Evolutionary conservation across 2,888 invertebrate genomes (phyloP), one percentile per base, ranked within the genome.

Genomic region (Campoplex capitator): DNA sequence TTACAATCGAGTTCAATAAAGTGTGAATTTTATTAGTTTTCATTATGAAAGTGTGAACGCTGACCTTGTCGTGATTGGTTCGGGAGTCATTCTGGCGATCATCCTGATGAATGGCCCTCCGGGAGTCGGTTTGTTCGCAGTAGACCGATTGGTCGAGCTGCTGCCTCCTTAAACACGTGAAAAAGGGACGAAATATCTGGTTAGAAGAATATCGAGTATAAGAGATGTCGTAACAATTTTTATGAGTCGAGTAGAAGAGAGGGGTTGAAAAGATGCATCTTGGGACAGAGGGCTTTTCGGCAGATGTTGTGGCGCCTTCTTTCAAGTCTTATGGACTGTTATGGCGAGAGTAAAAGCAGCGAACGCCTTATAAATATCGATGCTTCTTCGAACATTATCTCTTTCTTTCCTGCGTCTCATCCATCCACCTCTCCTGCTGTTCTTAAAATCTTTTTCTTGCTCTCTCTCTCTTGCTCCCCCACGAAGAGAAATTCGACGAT

Each of bases 111-210:
- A 88, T 89, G 13, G 28, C 42, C 88, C 91, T 88, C 76, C 93
- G 91, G 68, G 93, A 89, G 48, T 93, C 93, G 62, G 93, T 88
- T 68, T 87, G 86, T 86, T 92, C 93, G 87, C 93, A 93, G 88
- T 94, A 94, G 68, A 94, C 94, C 68, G 94, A 93, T 88, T 94
- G 94, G 84, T 94, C 94, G 83, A 94, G 92, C 85, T 94, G 94
- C 89, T 94, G 94, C 88, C 94, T 93, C 91, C 94, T 94, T 91
- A 28, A 91, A 92, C 71, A 86, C 68, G 48, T 79, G 85, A 38
- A 73, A 80, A 76, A 32, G 16, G 16, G 32, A 32, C 62, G 16
- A 28, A 62, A 62, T 32, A 62, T 62, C 32, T 62, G 32, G 62
- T 62, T 32, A 62, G 28, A 62, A 62, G 6, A 32, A 13, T 62